Percentiles rank a stretch among this genome's conserved stretches.
Evolutionary conservation across 2,888 invertebrate genomes (phyloP).

Genomic region (Petrophora chlorosata): DNA sequence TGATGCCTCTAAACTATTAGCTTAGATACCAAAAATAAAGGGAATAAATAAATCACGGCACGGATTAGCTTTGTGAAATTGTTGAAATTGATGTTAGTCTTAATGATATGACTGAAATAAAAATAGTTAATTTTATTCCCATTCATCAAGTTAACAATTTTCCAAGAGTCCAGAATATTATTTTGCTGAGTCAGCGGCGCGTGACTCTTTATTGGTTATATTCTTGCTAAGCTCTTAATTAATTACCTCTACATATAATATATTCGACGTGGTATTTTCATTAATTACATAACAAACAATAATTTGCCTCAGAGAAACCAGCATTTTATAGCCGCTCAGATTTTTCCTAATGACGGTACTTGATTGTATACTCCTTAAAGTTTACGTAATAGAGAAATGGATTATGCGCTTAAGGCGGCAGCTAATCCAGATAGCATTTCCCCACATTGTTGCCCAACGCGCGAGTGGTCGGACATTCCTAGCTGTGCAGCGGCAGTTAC

Average conservation of each 20-base stretch:
- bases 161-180: too few species aligned
- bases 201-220: too few species aligned
- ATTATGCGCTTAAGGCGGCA: slow-evolving; percentile 6
- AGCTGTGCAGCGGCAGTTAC: slow-evolving; percentile 23
- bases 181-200: too few species aligned
- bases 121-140: too few species aligned
- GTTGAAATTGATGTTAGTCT: too few species aligned
- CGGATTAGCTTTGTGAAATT: too few species aligned
- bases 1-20: slow-evolving; percentile 5
- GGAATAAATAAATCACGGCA: neutral
- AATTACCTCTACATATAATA: too few species aligned
- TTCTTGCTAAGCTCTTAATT: too few species aligned
- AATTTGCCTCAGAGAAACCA: neutral
- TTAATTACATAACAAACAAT: neutral
- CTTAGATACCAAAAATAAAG: neutral
- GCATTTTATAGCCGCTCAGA: neutral
- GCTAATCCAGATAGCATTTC: slow-evolving; percentile 19
- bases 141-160: too few species aligned
- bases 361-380: slow-evolving; percentile 1
- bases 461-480: slow-evolving; percentile 14
- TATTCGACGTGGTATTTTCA: neutral
- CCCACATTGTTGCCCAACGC: slow-evolving; percentile 20
- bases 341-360: slow-evolving; percentile 1
- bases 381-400: slow-evolving; percentile 14
- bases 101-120: too few species aligned